phyloP scores from a whole-genome alignment of 2,888 invertebrate species.

The Molorchus minor region DNA sequence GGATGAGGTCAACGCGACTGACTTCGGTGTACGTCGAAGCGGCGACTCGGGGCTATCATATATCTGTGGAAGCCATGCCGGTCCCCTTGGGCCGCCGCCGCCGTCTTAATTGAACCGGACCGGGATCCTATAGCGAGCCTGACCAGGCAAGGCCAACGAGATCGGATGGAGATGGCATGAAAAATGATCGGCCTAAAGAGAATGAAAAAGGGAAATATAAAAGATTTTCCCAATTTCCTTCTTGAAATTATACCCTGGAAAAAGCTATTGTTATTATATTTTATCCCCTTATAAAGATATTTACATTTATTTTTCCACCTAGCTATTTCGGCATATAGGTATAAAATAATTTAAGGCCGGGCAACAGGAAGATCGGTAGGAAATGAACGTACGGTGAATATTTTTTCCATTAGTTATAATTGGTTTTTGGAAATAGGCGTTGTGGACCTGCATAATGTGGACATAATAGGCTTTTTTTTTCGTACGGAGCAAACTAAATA shows the following conservation, averaged over 20 bases:
- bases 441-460: too few relatives aligned
- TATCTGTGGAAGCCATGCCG: conserved; percentile 40
- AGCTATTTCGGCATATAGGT: too few relatives aligned
- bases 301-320: conserved; percentile 10
- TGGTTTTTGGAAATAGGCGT: too few relatives aligned
- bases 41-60: conserved; percentile 27
- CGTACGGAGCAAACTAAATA: too few relatives aligned
- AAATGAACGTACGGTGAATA: too few relatives aligned
- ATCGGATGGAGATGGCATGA: conserved; percentile 63
- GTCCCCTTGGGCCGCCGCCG: conserved; percentile 57
- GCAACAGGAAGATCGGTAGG: too few relatives aligned
- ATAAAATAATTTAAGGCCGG: too few relatives aligned
- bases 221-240: conserved; percentile 64
- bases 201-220: conserved; percentile 63
- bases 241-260: conserved; percentile 61
- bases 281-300: conserved; percentile 19
- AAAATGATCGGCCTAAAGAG: conserved; percentile 64
- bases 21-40: conserved; percentile 8
- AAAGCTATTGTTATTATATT: conserved; percentile 52
- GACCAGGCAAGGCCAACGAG: conserved; percentile 47
- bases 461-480: too few relatives aligned
- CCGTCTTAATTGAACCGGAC: conserved; percentile 63
- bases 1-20: conserved; percentile 29
- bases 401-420: too few relatives aligned
- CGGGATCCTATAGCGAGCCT: conserved; percentile 48